Percentiles rank a stretch among this genome's conserved stretches.
Evolutionary conservation across 2,888 invertebrate species (phyloP).

Genomic region (Cataglyphis albicans): DNA sequence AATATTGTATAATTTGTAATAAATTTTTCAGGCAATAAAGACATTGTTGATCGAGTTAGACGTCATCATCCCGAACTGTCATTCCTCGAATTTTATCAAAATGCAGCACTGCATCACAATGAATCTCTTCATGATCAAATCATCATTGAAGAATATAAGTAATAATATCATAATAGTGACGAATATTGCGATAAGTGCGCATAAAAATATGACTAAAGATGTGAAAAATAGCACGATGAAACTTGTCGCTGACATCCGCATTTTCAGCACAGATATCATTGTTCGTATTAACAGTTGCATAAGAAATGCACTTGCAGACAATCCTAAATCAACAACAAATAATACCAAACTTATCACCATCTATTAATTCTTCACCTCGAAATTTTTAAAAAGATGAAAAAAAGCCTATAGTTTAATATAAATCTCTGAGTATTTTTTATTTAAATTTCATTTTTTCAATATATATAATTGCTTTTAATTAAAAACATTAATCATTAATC

Average conservation of each 20-base stretch:
- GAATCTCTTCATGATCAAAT: conserved; percentile 13
- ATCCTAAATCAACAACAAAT: not conserved
- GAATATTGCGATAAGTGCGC: not conserved
- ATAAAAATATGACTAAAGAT: not conserved
- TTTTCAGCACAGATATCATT: not conserved
- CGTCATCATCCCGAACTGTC: conserved; percentile 52
- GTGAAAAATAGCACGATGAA: not conserved
- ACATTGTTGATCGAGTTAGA: conserved; percentile 63
- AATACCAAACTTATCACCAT: not conserved
- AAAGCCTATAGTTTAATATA: not conserved
- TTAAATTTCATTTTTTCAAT: not conserved
- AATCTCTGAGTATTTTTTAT: not conserved
- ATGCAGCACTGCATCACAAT: conserved; percentile 58
- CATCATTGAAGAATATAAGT: not conserved
- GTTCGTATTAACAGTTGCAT: not conserved
- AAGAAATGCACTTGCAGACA: not conserved
- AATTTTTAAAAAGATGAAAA: not conserved
- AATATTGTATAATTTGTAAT: not conserved
- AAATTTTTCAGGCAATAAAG: conserved; percentile 74
- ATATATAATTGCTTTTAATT: not conserved
- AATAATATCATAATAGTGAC: not conserved
- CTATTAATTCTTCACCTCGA: not conserved
- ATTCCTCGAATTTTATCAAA: conserved; percentile 12
- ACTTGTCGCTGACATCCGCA: not conserved
- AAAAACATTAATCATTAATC: not conserved